phyloP scores from a whole-genome alignment of 2,113 vertebrate genomes.

The Grus americana region DNA sequence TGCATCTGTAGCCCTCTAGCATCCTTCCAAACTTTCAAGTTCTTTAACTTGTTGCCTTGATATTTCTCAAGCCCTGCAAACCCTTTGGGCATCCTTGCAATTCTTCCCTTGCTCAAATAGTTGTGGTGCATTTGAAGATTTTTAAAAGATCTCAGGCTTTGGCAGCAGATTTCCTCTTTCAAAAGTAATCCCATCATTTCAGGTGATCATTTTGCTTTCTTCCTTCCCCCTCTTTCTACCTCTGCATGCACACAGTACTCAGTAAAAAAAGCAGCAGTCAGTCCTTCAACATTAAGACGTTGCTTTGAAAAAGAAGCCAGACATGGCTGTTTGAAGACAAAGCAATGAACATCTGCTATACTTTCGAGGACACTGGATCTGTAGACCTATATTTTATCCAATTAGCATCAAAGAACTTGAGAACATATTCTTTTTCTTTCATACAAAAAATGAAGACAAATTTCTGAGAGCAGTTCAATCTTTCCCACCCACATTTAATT shows the following conservation, averaged over 20 bases:
- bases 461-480: conserved; percentile 22
- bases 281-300: not conserved
- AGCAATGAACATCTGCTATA: conserved; percentile 53
- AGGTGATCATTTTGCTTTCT: conserved; percentile 38
- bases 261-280: not conserved
- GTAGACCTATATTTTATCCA: conserved; percentile 64
- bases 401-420: conserved; percentile 70
- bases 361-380: conserved; percentile 58
- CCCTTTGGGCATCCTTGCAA: not conserved
- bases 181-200: conserved; percentile 32
- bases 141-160: not conserved
- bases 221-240: not conserved
- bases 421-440: conserved; percentile 17
- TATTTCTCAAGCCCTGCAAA: not conserved
- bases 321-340: conserved; percentile 39
- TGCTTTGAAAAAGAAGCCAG: conserved; percentile 42
- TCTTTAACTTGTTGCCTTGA: not conserved
- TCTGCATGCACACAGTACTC: not conserved
- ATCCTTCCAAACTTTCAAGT: not conserved
- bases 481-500: conserved; percentile 47
- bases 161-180: not conserved
- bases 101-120: not conserved
- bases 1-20: not conserved
- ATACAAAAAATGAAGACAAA: not conserved
- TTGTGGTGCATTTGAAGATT: not conserved